Evolutionary conservation across 1,140 invertebrate genomes (phyloP).

Genomic region (Macrostomum lignano): DNA sequence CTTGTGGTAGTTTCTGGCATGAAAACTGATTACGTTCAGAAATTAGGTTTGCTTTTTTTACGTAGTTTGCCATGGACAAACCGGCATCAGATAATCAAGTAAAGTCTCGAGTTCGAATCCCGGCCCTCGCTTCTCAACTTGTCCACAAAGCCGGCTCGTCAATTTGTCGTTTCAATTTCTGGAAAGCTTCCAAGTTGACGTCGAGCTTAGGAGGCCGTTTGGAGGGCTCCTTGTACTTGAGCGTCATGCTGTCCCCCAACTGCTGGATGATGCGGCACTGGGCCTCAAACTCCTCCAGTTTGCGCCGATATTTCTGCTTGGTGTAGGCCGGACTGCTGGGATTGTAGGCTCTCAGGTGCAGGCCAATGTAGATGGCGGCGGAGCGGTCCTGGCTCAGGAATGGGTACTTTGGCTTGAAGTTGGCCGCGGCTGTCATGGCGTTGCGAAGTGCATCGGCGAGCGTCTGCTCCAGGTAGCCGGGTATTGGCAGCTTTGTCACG

Average conservation of each 20-base stretch:
- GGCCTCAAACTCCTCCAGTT: constrained; percentile 24
- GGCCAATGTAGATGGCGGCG: constrained; percentile 23
- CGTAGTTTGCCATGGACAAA: no score
- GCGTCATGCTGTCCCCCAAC: not conserved
- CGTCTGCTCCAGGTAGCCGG: constrained; percentile 27
- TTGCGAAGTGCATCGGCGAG: constrained; percentile 20
- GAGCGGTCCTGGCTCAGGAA: constrained; percentile 22
- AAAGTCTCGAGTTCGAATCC: no score
- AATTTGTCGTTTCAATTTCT: not conserved
- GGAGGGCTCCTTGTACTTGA: constrained; percentile 1
- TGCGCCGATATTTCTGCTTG: constrained; percentile 24
- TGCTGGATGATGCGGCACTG: constrained; percentile 21
- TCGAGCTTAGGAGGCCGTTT: not conserved
- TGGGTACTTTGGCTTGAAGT: constrained; percentile 28
- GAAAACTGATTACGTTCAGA: no score
- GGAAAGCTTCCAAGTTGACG: not conserved
- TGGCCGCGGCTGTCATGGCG: constrained; percentile 20
- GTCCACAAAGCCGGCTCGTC: not conserved
- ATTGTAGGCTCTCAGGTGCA: constrained; percentile 27
- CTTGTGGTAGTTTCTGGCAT: no score
- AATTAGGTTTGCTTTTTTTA: no score
- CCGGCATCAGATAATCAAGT: no score
- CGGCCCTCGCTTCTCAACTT: no score
- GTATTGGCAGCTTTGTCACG: constrained; percentile 18
- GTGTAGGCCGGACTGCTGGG: constrained; percentile 25